Conservation (phyloP, 2,888 invertebrate genomes). For the Mechanitis messenoides region DNA sequence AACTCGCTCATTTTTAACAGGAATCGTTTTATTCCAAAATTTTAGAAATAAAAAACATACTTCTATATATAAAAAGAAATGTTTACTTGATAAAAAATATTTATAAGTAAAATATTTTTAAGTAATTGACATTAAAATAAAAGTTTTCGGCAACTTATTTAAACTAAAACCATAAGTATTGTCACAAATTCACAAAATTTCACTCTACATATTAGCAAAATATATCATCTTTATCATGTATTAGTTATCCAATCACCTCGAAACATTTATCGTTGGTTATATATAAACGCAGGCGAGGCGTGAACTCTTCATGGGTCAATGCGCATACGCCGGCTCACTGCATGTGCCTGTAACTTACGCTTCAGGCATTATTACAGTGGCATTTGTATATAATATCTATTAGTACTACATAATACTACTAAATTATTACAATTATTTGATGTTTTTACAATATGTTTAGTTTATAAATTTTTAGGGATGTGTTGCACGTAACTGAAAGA, state of each 20-base stretch:
- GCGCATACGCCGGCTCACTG: constrained; percentile 40
- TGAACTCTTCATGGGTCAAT: constrained; percentile 45
- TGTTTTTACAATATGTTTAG: too few species aligned
- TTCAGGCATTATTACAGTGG: constrained; percentile 7
- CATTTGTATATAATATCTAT: neutral
- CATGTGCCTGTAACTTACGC: constrained; percentile 38
- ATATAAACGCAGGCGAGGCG: constrained; percentile 16
- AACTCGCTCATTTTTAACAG: too few species aligned
- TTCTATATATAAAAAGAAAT: too few species aligned
- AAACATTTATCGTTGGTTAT: constrained; percentile 3
- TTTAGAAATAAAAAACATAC: too few species aligned
- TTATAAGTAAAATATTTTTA: too few species aligned
- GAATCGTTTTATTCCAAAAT: too few species aligned
- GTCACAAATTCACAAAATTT: neutral
- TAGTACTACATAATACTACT: neutral
- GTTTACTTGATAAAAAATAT: too few species aligned
- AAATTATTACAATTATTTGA: too few species aligned
- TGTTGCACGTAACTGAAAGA: too few species aligned
- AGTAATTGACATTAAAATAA: too few species aligned
- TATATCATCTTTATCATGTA: neutral
- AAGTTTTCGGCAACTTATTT: neutral
- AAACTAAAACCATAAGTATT: neutral
- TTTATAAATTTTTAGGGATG: too few species aligned
- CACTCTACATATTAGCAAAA: neutral
- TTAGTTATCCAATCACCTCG: constrained; percentile 7